Base-by-base conservation (phyloP, 2,888 invertebrate species). In the Chelonus formosanus region DNA sequence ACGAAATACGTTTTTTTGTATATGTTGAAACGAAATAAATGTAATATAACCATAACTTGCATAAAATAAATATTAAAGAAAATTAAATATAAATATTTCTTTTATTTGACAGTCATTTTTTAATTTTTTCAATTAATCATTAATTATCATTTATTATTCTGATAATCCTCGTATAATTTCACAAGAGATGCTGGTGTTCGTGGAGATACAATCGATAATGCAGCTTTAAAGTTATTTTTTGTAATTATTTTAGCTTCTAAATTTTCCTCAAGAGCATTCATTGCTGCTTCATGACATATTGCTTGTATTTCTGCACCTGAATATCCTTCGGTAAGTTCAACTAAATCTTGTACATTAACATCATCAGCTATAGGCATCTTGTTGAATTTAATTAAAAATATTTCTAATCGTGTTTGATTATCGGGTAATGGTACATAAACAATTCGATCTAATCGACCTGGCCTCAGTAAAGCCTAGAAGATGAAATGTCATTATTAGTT, bases 341-440 rank as follows among this genome's bases (percentile, higher is more conserved):
- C 93, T 53, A 98, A 84, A 63, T 85, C 85, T 4, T 90, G 87
- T 0, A 93, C 74, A 71, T 88, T 84, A 0, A 95, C 89, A 80
- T 93, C 89, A 35, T 88, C 85, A 1, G 86, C 78, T 3, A 87
- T 83, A 0, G 93, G 93, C 90, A 94, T 95, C 80, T 90, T 90
- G 3, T 82, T 83, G 8, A 96, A 84, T 80, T 93, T 92, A 48
- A 97, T 89, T 63, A 88, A 86, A 56, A 98, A 90, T 71, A 99
- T 97, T 79, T 94, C 93, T 59, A 85, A 79, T 70, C 98, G 87
- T 0, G 97, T 95, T 54, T 88, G 87, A 0, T 85, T 85, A 84
- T 97, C 93, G 0, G 98, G 98, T 62, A 99, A 85, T 0, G 96
- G 94, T 0, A 99, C 97, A 80, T 98, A 96, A 62, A 98, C 91